Conservation (phyloP, 2,888 invertebrate genomes). For the Holacanthella duospinosa region DNA sequence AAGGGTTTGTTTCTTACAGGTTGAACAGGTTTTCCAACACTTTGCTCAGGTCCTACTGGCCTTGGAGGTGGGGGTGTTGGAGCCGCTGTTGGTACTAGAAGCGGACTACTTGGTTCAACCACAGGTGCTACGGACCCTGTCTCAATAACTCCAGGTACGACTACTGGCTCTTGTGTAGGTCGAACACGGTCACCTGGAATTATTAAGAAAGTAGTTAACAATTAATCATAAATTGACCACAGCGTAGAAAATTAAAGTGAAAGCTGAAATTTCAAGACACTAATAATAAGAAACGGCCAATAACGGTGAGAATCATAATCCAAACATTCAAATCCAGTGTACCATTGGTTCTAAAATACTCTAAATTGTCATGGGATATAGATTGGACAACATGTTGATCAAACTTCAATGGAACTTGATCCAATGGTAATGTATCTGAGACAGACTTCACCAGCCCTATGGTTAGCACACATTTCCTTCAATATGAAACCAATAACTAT, state of each 20-base stretch:
- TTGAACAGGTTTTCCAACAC: constrained; percentile 10
- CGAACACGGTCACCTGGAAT: constrained; percentile 3
- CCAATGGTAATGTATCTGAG: too few species aligned
- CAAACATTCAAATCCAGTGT: too few species aligned
- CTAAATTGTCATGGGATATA: too few species aligned
- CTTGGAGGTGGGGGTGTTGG: neutral
- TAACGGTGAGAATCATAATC: too few species aligned
- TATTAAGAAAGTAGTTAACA: neutral
- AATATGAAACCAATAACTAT: too few species aligned
- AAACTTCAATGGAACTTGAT: too few species aligned
- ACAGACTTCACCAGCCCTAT: too few species aligned
- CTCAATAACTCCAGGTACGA: constrained; percentile 23
- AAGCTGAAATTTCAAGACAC: neutral
- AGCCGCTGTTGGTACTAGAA: neutral
- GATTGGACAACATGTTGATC: too few species aligned
- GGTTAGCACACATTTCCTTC: too few species aligned
- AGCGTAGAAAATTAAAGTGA: neutral
- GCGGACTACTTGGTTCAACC: neutral
- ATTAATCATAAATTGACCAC: neutral
- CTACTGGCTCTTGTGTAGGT: neutral
- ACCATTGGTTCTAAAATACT: too few species aligned
- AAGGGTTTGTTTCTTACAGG: constrained; percentile 5
- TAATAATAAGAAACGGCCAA: neutral
- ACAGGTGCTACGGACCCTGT: constrained; percentile 35
- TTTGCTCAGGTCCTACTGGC: neutral